phyloP scores from a whole-genome alignment of 2,888 invertebrate species.

The Dynastes tityus region DNA sequence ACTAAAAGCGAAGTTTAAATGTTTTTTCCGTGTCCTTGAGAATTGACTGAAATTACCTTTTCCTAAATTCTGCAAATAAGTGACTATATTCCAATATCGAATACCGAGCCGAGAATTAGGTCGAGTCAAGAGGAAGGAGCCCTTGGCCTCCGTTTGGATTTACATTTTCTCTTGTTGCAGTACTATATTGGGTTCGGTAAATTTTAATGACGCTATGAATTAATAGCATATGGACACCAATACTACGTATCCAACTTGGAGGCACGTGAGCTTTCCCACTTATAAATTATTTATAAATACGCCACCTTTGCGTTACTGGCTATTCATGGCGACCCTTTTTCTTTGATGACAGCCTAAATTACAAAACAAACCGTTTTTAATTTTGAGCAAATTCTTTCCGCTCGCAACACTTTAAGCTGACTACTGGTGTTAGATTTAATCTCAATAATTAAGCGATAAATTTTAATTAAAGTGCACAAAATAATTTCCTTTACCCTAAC shows the following conservation, averaged over 20 bases:
- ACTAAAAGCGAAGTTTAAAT: neutral
- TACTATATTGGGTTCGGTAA: slow-evolving; percentile 34
- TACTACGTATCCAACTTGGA: neutral
- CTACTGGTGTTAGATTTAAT: neutral
- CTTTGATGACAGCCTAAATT: neutral
- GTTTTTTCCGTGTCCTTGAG: slow-evolving; percentile 2
- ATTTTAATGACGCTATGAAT: slow-evolving; percentile 39
- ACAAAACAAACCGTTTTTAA: neutral
- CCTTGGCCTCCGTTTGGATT: slow-evolving; percentile 39
- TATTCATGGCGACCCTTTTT: neutral
- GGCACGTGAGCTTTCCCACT: slow-evolving; percentile 29
- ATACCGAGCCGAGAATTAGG: slow-evolving; percentile 25
- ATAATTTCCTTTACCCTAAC: neutral
- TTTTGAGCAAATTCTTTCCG: slow-evolving; percentile 1
- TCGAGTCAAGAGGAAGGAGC: slow-evolving; percentile 41
- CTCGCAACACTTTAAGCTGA: neutral
- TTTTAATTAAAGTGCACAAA: slow-evolving; percentile 15
- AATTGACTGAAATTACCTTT: neutral
- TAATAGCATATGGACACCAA: slow-evolving; percentile 26
- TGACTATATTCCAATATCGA: slow-evolving; percentile 27
- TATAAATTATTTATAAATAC: slow-evolving; percentile 22
- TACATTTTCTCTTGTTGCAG: slow-evolving; percentile 40
- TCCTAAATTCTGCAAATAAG: slow-evolving; percentile 27
- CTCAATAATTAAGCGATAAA: slow-evolving; percentile 6
- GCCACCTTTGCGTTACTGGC: neutral